Base-by-base conservation (phyloP, 2,113 vertebrate genomes). In the Scophthalmus maximus region DNA sequence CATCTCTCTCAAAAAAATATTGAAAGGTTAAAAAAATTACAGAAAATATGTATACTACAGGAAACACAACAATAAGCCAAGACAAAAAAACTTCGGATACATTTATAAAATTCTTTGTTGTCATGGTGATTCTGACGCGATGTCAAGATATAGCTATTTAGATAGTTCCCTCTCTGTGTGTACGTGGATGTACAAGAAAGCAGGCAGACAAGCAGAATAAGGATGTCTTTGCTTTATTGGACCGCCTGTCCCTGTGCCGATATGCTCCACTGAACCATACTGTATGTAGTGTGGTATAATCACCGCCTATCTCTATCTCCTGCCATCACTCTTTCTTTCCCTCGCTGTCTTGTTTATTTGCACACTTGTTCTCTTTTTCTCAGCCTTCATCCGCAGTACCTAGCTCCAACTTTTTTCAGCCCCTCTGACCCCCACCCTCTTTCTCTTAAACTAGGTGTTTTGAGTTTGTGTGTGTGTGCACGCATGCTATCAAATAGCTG, bases 191-290 rank as follows among this genome's bases (percentile, higher is more conserved):
- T 81, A 66, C 83, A 81, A 79, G 68, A 59, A 76, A 72, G 64
- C 49, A 72, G 67, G 66, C 57, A 79, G 76, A 76, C 75, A 79
- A 75, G 72, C 76, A 71, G 71, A 76, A 79, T 84, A 71, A 65
- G 82, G 53, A 78, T 88, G 86, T 78, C 66, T 83, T 30, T 81
- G 76, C 71, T 85, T 89, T 87, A 90, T 89, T 89, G 79, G 78
- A 88, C 71, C 32, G 68, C 66, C 83, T 81, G 87, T 91, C 87
- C 89, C 88, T 81, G 68, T 78, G 81, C 62, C 66, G 90, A 89
- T 80, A 77, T 85, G 91, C 90, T 92, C 87, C 90, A 92, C 63
- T 92, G 90, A 92, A 88, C 73, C 86, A 84, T 89, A 78, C 83
- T 79, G 69, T 85, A 86, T 87, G 82, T 86, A 82, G 60, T 80